Evolutionary conservation across 2,888 invertebrate species (phyloP), one percentile per base, ranked within the genome.

Genomic region (Drosophila birchii): DNA sequence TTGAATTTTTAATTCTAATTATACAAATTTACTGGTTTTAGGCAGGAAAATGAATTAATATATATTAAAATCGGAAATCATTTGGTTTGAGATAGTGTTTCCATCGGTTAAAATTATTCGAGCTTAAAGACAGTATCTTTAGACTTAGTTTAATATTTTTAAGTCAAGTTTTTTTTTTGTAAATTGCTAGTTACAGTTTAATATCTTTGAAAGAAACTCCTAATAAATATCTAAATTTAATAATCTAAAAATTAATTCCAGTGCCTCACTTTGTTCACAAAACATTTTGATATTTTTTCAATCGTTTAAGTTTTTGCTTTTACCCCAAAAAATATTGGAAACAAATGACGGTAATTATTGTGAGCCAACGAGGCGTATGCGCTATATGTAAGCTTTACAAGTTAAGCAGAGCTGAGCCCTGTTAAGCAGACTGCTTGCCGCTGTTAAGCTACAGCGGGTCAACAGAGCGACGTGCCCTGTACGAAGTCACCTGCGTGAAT

Each of bases 341-440:
- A 59, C 54, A 61, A 58, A 74, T 34, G 20, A 16, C 38, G 32
- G 26, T 53, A 53, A 76, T 62, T 61, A 60, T n/a, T 8, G n/a
- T 5, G 18, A 8, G n/a, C 32, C 51, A 29, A 56, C 57, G 32
- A 16, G 20, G 54, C 69, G 67, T 57, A 72, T 70, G 44, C 41
- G 60, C 38, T 18, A 43, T 26, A 43, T 26, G 34, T 41, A 14
- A n/a, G 14, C 23, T 14, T 55, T 16, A 41, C 41, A 9, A 12
- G 41, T 32, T 16, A 38, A 66, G 29, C 55, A 43, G 23, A 36
- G 41, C 36, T 23, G 29, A 47, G 26, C 29, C 36, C 62, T 78
- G 73, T 64, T 64, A 67, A 20, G 20, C 9, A 14, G n/a, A 44
- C 59, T 54, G 58, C 54, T 39, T 56, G 41, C 32, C 12, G 11